These are phyloP conservation scores for Crioceris asparagi DNA, from an alignment of 2,888 invertebrate genomes.

Conservation along the genomic window DNA sequence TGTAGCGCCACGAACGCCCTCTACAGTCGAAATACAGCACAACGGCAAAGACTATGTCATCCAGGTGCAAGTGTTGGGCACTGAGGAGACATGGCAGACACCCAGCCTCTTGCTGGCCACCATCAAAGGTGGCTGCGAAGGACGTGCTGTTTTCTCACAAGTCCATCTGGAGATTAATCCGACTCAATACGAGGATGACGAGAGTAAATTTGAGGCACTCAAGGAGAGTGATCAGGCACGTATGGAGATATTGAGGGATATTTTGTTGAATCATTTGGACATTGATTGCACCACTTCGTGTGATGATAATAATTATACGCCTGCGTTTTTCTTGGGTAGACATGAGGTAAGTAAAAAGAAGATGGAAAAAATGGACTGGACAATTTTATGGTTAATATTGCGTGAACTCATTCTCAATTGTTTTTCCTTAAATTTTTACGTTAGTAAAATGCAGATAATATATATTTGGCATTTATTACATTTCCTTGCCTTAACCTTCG, in stretches of 20 bases:
- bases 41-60: constrained; percentile 55
- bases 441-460: too few relatives aligned
- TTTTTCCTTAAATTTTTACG: too few relatives aligned
- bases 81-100: constrained; percentile 81
- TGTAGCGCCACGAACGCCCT: constrained; percentile 35
- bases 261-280: constrained; percentile 58
- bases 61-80: constrained; percentile 66
- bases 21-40: constrained; percentile 35
- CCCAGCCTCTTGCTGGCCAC: constrained; percentile 68
- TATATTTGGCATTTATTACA: neutral
- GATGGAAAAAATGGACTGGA: too few relatives aligned
- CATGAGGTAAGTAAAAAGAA: constrained; percentile 59
- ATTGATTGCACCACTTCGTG: constrained; percentile 46
- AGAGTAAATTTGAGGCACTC: constrained; percentile 45
- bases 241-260: constrained; percentile 65
- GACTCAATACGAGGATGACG: constrained; percentile 51
- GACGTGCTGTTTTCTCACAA: constrained; percentile 71
- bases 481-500: neutral
- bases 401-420: too few relatives aligned
- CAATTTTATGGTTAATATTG: too few relatives aligned
- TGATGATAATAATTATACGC: constrained; percentile 40
- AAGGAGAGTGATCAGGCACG: constrained; percentile 58
- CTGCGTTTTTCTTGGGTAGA: constrained; percentile 68
- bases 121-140: constrained; percentile 50
- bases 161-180: constrained; percentile 77